Evolutionary conservation across 2,113 vertebrate genomes (phyloP), one percentile per base, ranked within the genome.

Genomic region (Crotalus tigris): DNA sequence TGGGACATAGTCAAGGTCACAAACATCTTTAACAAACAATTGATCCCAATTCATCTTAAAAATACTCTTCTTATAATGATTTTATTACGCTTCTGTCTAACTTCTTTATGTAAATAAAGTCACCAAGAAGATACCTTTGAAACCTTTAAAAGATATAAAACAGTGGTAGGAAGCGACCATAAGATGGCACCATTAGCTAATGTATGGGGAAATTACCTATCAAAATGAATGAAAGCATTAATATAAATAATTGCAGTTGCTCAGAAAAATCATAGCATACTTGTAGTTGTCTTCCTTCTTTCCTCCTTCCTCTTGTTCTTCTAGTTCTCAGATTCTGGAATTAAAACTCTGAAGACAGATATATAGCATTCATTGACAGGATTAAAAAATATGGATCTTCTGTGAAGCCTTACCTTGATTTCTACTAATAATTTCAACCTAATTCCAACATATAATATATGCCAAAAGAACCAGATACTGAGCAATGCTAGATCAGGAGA

Each of bases 101-200:
- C 0, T 91, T 95, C 75, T 3, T 49, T 7, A n/a, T 87, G 90
- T 64, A 91, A 58, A 93, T 0, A 26, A 92, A 51, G 55, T 69
- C 87, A 8, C 1, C 7, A 5, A 59, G 93, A 23, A 94, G 88
- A 53, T 89, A 90, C 90, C 91, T 91, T 54, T 0, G 33, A 90
- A 86, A 4, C 51, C 0, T 3, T 93, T 4, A 44, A 33, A 15
- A 88, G 15, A 46, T 23, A n/a, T 0, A 91, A 21, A 26, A 49
- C 59, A 93, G 90, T 93, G 92, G 94, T 93, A 23, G 12, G 3
- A 5, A 92, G 87, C 95, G 87, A 93, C 98, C 98, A 93, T 97
- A 4, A 97, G 98, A 95, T 98, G 98, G 98, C 98, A 97, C 95
- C 97, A 94, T 96, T 95, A 90, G 96, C 97, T 92, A 93, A 94